Evolutionary conservation across 1,140 invertebrate genomes (phyloP), one percentile per base, ranked within the genome.

Genomic region (Diorhabda elongata): DNA sequence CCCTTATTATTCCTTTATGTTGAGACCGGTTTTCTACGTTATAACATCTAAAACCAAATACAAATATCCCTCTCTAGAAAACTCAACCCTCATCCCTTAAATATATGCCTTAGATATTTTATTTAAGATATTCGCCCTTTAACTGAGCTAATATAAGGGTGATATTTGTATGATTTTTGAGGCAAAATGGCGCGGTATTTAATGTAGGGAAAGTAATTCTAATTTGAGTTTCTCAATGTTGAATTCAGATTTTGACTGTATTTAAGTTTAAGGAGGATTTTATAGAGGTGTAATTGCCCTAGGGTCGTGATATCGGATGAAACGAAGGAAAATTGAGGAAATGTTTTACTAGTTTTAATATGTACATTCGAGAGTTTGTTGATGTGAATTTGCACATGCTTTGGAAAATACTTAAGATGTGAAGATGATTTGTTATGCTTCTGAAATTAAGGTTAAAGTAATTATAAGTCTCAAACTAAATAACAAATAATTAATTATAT

Each of bases 181-280:
- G 63, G 56, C 26, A 74, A 75, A 75, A 75, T 76, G 75, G 75
- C 73, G 73, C 69, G 69, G 71, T 76, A 76, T 76, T 76, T 75
- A 76, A 76, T 76, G 75, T 76, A 75, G 72, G 75, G 75, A 76
- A 74, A 76, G 75, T 77, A 77, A 77, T 77, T 75, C 76, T 72
- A 76, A 76, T 77, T 77, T 75, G 74, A 76, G 74, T 76, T 75
- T 76, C 75, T 75, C 73, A 68, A 69, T 70, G 71, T 68, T 64
- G 71, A 72, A 70, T 75, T 71, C 75, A 76, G 76, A 77, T 77
- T 77, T 77, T 71, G 71, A 73, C 71, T 73, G 64, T 76, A 74
- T 77, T 75, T 73, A 76, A 76, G 76, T 77, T 77, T 75, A 77
- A 77, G 76, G 73, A 77, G 74, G 73, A 77, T 77, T 76, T 77